A percentile compares a stretch with the other conserved stretches of the same genome.
phyloP scores from a whole-genome alignment of 1,140 invertebrate species.

The Papilio polyxenes region DNA sequence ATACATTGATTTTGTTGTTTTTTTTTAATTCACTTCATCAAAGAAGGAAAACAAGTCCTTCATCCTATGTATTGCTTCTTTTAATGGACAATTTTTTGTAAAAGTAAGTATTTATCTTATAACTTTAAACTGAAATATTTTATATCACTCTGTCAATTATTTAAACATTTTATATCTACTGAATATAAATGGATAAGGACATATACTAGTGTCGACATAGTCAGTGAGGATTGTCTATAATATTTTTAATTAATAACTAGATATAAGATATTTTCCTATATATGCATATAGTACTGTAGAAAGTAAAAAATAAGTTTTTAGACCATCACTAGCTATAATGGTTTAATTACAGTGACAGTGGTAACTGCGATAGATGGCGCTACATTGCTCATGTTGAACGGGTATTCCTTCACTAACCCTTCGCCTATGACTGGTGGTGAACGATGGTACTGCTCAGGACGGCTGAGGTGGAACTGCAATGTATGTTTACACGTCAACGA shows the following conservation, averaged over 20 bases:
- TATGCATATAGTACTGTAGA: background rate
- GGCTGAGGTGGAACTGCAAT: conserved; percentile 66
- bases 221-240: too few species aligned
- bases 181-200: too few species aligned
- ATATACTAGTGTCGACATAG: too few species aligned
- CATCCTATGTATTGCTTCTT: background rate
- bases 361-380: conserved; percentile 73
- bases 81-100: background rate
- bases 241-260: background rate
- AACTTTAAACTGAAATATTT: background rate
- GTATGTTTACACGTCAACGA: conserved; percentile 74
- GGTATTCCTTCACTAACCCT: conserved; percentile 69
- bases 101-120: background rate
- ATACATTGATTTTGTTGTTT: background rate
- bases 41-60: background rate
- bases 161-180: too few species aligned
- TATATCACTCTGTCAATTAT: too few species aligned
- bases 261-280: background rate
- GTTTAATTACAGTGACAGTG: conserved; percentile 66
- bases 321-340: conserved; percentile 15
- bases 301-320: background rate
- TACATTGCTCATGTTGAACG: conserved; percentile 68
- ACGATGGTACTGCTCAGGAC: conserved; percentile 72
- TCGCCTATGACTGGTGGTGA: conserved; percentile 68
- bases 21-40: background rate